phyloP scores from a whole-genome alignment of 2,888 invertebrate genomes.

The Bombylius major region DNA sequence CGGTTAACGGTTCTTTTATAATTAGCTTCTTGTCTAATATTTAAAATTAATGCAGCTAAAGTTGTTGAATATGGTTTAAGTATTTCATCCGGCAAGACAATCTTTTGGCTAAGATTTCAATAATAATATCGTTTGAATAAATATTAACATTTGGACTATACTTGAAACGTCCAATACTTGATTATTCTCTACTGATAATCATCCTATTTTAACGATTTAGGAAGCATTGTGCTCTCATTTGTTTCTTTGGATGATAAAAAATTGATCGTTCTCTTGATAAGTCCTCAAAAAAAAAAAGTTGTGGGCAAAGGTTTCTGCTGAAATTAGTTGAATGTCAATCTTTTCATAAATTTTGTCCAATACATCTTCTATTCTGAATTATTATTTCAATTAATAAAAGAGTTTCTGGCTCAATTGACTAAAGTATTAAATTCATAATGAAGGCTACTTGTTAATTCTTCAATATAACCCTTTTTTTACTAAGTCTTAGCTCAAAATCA shows the following conservation, averaged over 20 bases:
- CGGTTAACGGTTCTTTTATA: conserved; percentile 77
- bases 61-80: conserved; percentile 61
- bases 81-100: conserved; percentile 69
- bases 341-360: conserved; percentile 49
- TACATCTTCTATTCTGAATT: conserved; percentile 53
- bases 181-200: conserved; percentile 52
- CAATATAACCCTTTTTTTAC: too few species aligned
- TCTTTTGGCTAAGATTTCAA: conserved; percentile 64
- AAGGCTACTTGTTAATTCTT: conserved; percentile 57
- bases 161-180: conserved; percentile 44
- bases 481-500: too few species aligned
- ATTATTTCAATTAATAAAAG: conserved; percentile 42
- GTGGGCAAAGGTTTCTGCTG: conserved; percentile 73
- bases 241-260: conserved; percentile 39
- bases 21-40: conserved; percentile 64
- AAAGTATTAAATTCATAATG: conserved; percentile 35
- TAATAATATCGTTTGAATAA: conserved; percentile 63
- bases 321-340: conserved; percentile 56
- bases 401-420: conserved; percentile 31
- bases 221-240: conserved; percentile 41
- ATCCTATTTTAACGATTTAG: conserved; percentile 56
- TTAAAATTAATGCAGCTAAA: conserved; percentile 54
- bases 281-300: conserved; percentile 67
- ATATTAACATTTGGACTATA: conserved; percentile 64
- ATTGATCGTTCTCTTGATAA: conserved; percentile 36